phyloP scores from a whole-genome alignment of 2,113 vertebrate genomes.

The Crotophaga sulcirostris region DNA sequence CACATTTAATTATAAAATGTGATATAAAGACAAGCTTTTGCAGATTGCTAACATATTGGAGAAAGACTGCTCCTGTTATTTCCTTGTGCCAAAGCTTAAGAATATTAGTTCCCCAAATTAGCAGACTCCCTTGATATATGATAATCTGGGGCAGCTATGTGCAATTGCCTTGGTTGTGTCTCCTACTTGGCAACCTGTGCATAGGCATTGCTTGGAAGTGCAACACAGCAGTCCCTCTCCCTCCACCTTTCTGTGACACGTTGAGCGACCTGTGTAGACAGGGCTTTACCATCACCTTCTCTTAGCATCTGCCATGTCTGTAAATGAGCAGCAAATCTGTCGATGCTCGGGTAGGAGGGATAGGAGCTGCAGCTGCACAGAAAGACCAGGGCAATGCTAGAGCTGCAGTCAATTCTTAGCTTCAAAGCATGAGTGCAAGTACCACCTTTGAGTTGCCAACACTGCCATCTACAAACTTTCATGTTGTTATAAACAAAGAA shows the following conservation, averaged over 20 bases:
- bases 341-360: not conserved
- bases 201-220: not conserved
- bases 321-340: not conserved
- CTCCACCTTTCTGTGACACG: not conserved
- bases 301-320: not conserved
- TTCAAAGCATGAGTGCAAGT: not conserved
- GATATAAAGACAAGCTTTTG: not conserved
- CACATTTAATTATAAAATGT: not conserved
- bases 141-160: not conserved
- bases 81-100: not conserved
- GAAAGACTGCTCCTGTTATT: not conserved
- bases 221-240: too few species aligned
- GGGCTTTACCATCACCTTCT: not conserved
- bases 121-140: not conserved
- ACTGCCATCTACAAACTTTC: not conserved
- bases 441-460: not conserved
- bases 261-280: not conserved
- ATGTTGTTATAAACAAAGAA: not conserved
- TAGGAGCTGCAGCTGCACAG: not conserved
- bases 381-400: not conserved
- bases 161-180: not conserved
- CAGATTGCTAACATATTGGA: not conserved
- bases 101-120: not conserved
- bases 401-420: not conserved
- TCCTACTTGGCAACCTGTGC: not conserved